Conservation (phyloP, 2,888 invertebrate genomes). For the Cheilosia scutellata region DNA sequence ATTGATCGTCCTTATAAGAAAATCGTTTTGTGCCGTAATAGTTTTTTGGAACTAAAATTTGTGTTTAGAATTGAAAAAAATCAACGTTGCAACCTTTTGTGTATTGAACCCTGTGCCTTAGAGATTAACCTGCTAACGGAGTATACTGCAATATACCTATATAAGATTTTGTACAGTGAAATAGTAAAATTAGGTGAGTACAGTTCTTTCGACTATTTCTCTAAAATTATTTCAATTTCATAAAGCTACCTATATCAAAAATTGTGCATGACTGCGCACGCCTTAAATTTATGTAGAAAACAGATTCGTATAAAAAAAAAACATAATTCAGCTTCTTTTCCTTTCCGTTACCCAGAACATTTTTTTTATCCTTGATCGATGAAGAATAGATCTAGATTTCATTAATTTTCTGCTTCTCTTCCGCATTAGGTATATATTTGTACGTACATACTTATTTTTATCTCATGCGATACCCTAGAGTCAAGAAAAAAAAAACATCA, state of each 20-base stretch:
- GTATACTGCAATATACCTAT: neutral
- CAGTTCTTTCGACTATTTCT: slow-evolving; percentile 41
- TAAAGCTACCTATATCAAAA: neutral
- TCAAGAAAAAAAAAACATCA: slow-evolving; percentile 13
- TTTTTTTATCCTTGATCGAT: slow-evolving; percentile 39
- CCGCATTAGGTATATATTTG: slow-evolving; percentile 42
- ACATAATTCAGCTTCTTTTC: slow-evolving; percentile 22
- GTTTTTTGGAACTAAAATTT: neutral
- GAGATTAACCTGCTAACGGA: slow-evolving; percentile 14
- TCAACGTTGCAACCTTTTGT: neutral
- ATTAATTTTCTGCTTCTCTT: slow-evolving; percentile 61
- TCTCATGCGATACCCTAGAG: slow-evolving; percentile 1
- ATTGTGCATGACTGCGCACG: slow-evolving; percentile 43
- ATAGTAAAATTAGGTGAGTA: slow-evolving; percentile 44
- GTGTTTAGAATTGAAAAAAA: neutral
- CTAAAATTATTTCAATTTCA: slow-evolving; percentile 34
- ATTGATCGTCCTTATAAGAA: neutral
- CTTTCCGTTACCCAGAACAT: slow-evolving; percentile 10
- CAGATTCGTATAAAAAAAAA: slow-evolving; percentile 36
- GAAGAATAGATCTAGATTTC: slow-evolving; percentile 48
- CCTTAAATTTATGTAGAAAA: slow-evolving; percentile 47
- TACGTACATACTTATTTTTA: slow-evolving; percentile 31
- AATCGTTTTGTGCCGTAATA: neutral
- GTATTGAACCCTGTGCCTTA: neutral
- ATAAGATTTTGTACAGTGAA: slow-evolving; percentile 1